These are phyloP conservation scores for Papilio machaon DNA, from an alignment of 1,140 invertebrate genomes.

Conservation along the genomic window DNA sequence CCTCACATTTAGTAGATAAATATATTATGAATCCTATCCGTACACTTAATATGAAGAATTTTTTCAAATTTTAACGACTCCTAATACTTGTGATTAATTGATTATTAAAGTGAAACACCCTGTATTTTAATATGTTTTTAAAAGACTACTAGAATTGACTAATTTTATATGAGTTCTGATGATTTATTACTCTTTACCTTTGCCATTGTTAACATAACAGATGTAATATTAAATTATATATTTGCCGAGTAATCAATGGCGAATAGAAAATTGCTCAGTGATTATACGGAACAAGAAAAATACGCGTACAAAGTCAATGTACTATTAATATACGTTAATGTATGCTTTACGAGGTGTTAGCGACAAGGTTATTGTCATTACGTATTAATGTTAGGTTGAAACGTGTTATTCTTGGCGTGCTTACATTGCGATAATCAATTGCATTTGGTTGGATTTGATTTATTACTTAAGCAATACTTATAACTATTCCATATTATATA, in stretches of 20 bases:
- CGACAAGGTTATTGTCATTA: slow-evolving; percentile 33
- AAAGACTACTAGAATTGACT: too few species aligned
- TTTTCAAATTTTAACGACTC: too few species aligned
- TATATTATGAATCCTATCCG: too few species aligned
- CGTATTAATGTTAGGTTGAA: slow-evolving; percentile 32
- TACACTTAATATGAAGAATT: too few species aligned
- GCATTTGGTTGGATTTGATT: slow-evolving; percentile 34
- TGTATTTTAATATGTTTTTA: too few species aligned
- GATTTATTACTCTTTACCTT: neutral
- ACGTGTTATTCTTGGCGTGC: slow-evolving; percentile 35
- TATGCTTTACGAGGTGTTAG: slow-evolving; percentile 37
- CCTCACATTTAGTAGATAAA: neutral
- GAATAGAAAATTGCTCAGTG: slow-evolving; percentile 25
- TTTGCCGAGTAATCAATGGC: slow-evolving; percentile 8
- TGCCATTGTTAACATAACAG: neutral
- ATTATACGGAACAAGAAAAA: slow-evolving; percentile 34
- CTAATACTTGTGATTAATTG: too few species aligned
- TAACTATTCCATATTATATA: neutral
- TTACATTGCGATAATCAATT: slow-evolving; percentile 34
- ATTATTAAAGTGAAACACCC: too few species aligned
- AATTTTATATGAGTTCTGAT: neutral
- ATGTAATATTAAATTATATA: neutral
- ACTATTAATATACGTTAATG: slow-evolving; percentile 31
- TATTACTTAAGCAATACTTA: slow-evolving; percentile 10
- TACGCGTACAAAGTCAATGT: slow-evolving; percentile 31